Base-by-base conservation (phyloP, 1,140 invertebrate species). In the Leguminivora glycinivorella region DNA sequence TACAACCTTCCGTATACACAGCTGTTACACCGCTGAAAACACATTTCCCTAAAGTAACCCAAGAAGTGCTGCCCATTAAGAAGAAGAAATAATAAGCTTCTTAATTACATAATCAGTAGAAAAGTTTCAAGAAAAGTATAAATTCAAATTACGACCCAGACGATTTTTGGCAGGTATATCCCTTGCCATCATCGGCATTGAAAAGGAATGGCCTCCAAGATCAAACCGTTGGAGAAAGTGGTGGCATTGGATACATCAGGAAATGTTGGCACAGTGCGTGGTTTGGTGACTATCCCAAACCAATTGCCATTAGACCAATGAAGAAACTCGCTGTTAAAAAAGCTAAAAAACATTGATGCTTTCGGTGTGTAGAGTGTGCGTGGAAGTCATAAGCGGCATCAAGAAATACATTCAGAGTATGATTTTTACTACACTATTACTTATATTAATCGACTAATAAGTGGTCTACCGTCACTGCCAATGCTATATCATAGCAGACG, bases 181-280 rank as follows among this genome's bases (percentile, higher is more conserved):
- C 78, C 56, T 72, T 91, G 70, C 87, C 87, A 58, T 83, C 83
- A 24, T 85, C 84, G 69, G 88, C 87, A 60, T 74, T 91, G 47
- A 91, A 85, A 72, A 73, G 88, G 63, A 91, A 90, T 70, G 89
- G 88, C 74, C 47, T 91, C 68, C 89, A 90, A 81, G 89, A 91
- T 78, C 86, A 87, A 71, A 77, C 84, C 68, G 86, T 81, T 74
- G 43, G 79, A 70, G 85, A 89, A 68, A 80, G 84, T 63, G 87
- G 89, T 70, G 88, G 81, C 68, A 76, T 90, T 67, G 78, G 81
- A 22, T 83, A 88, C 68, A 85, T 91, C 69, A 77, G 87, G 58
- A 85, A 90, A 74, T 85, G 80, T 73, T 86, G 87, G 83, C 72
- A 79, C 43, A 67, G 77, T 10, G 76, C 83, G 1, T 74, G 78